Base-by-base conservation (phyloP, 2,888 invertebrate species). In the Acheta domesticus region DNA sequence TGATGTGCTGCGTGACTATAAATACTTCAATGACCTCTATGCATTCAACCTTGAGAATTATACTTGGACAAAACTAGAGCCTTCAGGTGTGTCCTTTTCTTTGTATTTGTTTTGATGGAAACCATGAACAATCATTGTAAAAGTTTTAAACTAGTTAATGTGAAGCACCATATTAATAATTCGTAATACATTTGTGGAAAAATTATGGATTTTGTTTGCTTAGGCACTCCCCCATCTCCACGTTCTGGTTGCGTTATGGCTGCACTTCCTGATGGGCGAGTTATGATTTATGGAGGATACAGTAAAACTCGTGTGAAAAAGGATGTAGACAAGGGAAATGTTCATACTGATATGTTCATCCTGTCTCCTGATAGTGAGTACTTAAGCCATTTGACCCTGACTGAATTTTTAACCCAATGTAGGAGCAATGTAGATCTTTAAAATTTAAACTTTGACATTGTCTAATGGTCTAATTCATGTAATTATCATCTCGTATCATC, bases 11-110 rank as follows among this genome's bases (percentile, higher is more conserved):
- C 89, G 94, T 80, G 93, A 94, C 81, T 96, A 93, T 86, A 93
- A 93, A 83, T 98, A 97, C 88, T 96, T 91, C 86, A 97, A 97
- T 86, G 98, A 98, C 86, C 86, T 96, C 1, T 90, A 94, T 86
- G 86, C 91, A 50, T 97, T 98, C 87, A 92, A 94, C 83, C 87
- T 95, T 82, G 95, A 95, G 84, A 91, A 91, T 0, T 92, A 95
- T 84, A 88, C 88, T 0, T 98, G 97, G 97, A 89, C 87, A 2
- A 93, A 93, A 85, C 84, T 97, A 77, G 90, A 91, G 78, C 88
- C 92, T 0, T 80, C 84, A 80, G 87, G 87, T 87, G 81, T 78
- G 76, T 36, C 36, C 8, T 36, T 62, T n/a, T 14, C 62, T 62
- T 19, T 62, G 62, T 62, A 5, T 14, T 62, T 62, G n/a, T 62